Conservation (phyloP, 2,113 vertebrate species). For the Antechinus stuartii region DNA sequence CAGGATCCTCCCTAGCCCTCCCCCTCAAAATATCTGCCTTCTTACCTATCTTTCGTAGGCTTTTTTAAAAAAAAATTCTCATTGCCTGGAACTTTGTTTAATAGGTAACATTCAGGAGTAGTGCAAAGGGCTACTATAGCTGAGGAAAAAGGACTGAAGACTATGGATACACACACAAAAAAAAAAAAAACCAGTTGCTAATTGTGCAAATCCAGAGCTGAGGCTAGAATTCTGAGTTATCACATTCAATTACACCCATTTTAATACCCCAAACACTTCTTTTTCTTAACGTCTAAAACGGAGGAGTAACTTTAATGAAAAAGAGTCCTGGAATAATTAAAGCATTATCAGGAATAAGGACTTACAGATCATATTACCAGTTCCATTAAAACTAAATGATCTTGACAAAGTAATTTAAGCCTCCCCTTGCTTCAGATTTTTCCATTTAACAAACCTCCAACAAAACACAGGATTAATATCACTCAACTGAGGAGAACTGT, state of each 20-base stretch:
- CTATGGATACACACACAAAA: conserved; percentile 41
- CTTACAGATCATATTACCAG: conserved; percentile 65
- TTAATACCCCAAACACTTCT: conserved; percentile 62
- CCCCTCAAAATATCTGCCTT: not conserved
- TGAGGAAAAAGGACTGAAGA: conserved; percentile 2
- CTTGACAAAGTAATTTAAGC: conserved; percentile 58
- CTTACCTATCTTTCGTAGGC: conserved; percentile 12
- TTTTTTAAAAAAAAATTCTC: conserved; percentile 37
- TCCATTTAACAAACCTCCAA: conserved; percentile 59
- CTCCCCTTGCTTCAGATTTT: conserved; percentile 47
- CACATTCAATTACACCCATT: conserved; percentile 57
- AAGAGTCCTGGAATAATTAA: conserved; percentile 64
- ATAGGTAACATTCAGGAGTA: conserved; percentile 47
- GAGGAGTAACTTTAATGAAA: conserved; percentile 52
- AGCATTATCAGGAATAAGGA: conserved; percentile 44
- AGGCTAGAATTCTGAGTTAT: conserved; percentile 43
- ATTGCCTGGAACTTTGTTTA: conserved; percentile 53
- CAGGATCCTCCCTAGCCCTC: not conserved
- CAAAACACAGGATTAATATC: conserved; percentile 65
- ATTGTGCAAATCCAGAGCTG: conserved; percentile 67
- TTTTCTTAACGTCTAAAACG: not conserved
- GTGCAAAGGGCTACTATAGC: conserved; percentile 33
- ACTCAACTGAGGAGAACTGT: conserved; percentile 39
- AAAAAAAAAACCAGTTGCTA: conserved; percentile 61
- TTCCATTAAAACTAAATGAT: conserved; percentile 75